phyloP scores from a whole-genome alignment of 1,140 invertebrate species.

The Polypedilum vanderplanki region DNA sequence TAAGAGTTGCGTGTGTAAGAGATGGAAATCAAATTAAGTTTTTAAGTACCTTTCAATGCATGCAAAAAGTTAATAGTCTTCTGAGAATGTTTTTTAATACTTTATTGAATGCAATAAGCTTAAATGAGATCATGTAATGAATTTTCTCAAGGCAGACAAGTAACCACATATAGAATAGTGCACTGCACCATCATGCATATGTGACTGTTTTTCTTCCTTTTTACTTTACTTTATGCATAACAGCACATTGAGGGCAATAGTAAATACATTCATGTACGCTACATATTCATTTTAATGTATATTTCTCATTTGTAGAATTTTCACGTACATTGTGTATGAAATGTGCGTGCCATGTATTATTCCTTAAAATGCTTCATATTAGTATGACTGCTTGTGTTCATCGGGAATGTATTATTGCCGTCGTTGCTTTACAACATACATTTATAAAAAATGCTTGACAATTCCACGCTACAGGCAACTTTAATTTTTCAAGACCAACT shows the following conservation, averaged over 20 bases:
- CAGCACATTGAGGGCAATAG: background rate
- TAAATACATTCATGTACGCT: background rate
- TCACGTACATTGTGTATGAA: slow-evolving; percentile 23
- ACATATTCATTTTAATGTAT: slow-evolving; percentile 22
- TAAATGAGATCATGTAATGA: too few species aligned
- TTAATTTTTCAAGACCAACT: slow-evolving; percentile 1
- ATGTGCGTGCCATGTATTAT: slow-evolving; percentile 27
- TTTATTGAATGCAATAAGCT: too few species aligned
- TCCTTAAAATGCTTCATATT: slow-evolving; percentile 16
- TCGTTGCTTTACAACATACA: background rate
- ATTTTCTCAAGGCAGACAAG: too few species aligned
- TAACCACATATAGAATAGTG: too few species aligned
- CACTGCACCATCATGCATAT: too few species aligned
- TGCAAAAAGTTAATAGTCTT: too few species aligned
- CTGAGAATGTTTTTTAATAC: too few species aligned
- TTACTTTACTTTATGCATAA: background rate
- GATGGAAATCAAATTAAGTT: too few species aligned
- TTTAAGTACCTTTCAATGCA: too few species aligned
- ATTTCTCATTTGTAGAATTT: slow-evolving; percentile 20
- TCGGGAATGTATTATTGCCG: slow-evolving; percentile 11
- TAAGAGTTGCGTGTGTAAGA: too few species aligned
- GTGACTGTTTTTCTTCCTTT: background rate
- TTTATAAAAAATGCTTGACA: background rate
- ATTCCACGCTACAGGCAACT: background rate
- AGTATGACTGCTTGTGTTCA: slow-evolving; percentile 10